These are phyloP conservation scores for Choloepus didactylus DNA, from an alignment of 2,797 vertebrate genomes.

Conservation along the genomic window DNA sequence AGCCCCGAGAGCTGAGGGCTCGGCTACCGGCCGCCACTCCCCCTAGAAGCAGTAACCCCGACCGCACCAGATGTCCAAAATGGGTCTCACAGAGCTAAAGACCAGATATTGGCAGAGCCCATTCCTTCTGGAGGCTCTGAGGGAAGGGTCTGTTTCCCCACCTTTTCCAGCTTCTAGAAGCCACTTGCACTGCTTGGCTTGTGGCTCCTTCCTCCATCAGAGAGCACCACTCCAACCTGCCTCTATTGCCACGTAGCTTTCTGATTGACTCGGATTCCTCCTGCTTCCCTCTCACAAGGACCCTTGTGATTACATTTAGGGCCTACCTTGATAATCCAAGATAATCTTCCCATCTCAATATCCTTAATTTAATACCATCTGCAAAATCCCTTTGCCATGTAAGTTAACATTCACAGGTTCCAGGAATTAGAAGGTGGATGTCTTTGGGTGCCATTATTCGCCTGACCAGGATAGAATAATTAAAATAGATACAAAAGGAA, in stretches of 20 bases:
- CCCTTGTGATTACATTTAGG: not conserved
- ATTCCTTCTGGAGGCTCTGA: not conserved
- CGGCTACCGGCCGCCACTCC: too few species aligned
- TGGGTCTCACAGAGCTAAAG: not conserved
- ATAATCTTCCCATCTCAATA: not conserved
- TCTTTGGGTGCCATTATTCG: not conserved
- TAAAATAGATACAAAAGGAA: not conserved
- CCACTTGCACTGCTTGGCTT: not conserved
- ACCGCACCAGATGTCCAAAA: not conserved
- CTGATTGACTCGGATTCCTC: not conserved
- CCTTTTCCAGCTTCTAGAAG: not conserved
- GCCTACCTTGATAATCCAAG: not conserved
- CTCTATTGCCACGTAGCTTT: not conserved
- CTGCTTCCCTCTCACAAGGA: not conserved
- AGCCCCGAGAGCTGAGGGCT: too few species aligned
- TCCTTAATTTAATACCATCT: not conserved
- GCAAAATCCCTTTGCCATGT: not conserved
- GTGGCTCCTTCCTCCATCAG: not conserved
- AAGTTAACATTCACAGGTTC: not conserved
- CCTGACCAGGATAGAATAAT: not conserved
- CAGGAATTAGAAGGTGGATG: not conserved
- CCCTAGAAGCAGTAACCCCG: too few species aligned
- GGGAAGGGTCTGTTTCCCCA: not conserved
- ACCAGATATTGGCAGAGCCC: not conserved
- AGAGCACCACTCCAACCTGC: not conserved